Percentiles rank a stretch among this genome's conserved stretches.
Evolutionary conservation across 2,888 invertebrate genomes (phyloP).

Genomic region (Nyleta sp.): DNA sequence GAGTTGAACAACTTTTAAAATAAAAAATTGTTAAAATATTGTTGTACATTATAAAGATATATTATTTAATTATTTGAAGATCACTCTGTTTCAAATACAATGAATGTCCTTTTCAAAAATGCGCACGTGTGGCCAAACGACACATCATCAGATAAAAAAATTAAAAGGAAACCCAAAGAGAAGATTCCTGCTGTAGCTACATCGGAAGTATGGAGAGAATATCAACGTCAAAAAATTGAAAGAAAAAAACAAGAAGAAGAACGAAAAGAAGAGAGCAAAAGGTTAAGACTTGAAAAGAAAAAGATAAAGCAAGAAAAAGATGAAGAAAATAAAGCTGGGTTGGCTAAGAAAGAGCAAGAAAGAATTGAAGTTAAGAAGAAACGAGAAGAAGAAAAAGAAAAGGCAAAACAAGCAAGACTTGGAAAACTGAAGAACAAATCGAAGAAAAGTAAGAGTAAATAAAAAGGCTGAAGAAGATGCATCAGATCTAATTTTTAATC

Average conservation of each 20-base stretch:
- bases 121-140: slow-evolving; percentile 6
- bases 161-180: not conserved
- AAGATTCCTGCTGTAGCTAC: slow-evolving; percentile 11
- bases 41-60: not conserved
- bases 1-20: not conserved
- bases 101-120: not conserved
- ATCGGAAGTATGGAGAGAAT: slow-evolving; percentile 5
- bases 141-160: not conserved
- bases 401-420: not conserved
- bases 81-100: not conserved
- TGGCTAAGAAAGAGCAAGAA: slow-evolving; percentile 7
- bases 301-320: slow-evolving; percentile 16
- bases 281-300: slow-evolving; percentile 1
- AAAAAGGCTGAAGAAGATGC: too few relatives aligned
- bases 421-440: not conserved
- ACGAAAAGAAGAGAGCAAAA: slow-evolving; percentile 8
- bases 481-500: too few relatives aligned
- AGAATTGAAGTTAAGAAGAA: not conserved
- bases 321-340: slow-evolving; percentile 22
- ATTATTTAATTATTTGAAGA: not conserved
- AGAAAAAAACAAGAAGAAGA: slow-evolving; percentile 1
- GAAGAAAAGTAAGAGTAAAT: too few relatives aligned
- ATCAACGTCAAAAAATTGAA: not conserved
- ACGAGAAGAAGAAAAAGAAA: not conserved
- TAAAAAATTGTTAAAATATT: slow-evolving; percentile 6